phyloP scores from a whole-genome alignment of 2,888 invertebrate genomes.

The Synanthedon tipuliformis region DNA sequence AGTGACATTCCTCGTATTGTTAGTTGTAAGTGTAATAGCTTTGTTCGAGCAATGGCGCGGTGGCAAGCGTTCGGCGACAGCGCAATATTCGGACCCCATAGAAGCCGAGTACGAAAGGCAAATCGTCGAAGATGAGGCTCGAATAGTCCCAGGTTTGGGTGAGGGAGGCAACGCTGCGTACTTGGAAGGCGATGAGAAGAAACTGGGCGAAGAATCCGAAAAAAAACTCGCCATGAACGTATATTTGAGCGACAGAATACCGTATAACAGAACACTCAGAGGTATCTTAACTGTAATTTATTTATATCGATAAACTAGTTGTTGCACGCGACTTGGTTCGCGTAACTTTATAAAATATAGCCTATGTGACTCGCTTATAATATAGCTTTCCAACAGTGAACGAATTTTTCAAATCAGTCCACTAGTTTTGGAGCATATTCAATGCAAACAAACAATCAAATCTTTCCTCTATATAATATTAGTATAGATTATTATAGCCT shows the following conservation, averaged over 20 bases:
- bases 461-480: too few relatives aligned
- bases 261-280: constrained; percentile 82
- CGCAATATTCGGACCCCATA: constrained; percentile 21
- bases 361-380: too few relatives aligned
- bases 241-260: constrained; percentile 87
- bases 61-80: constrained; percentile 34
- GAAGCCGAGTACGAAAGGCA: constrained; percentile 53
- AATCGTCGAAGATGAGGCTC: constrained; percentile 72
- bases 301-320: not conserved
- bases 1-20: constrained; percentile 30
- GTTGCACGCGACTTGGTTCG: too few relatives aligned
- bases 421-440: too few relatives aligned
- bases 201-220: constrained; percentile 76
- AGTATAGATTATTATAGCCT: too few relatives aligned
- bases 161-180: constrained; percentile 76
- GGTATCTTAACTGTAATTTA: constrained; percentile 34
- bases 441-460: too few relatives aligned
- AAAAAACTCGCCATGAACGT: constrained; percentile 90
- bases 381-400: too few relatives aligned
- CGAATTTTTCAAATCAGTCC: too few relatives aligned
- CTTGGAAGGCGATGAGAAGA: constrained; percentile 75
- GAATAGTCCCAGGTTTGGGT: constrained; percentile 78
- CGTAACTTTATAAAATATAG: too few relatives aligned
- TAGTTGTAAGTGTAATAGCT: constrained; percentile 40
- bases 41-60: constrained; percentile 59